Percentiles rank a stretch among this genome's conserved stretches.
Evolutionary conservation across 2,797 vertebrate species (phyloP).

Genomic region (Gambelia wislizenii): DNA sequence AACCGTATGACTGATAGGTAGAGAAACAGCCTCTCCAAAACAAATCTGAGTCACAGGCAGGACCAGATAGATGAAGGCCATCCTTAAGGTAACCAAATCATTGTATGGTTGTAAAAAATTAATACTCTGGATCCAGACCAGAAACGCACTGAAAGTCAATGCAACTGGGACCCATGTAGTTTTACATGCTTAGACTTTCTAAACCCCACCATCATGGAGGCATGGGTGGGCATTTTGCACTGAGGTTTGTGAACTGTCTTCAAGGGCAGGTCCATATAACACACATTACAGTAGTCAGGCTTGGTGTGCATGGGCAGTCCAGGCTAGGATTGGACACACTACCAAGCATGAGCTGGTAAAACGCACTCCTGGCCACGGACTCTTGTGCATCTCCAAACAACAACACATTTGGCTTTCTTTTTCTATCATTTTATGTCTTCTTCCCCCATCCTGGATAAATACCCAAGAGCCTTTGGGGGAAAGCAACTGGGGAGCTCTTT

Average conservation of each 20-base stretch:
- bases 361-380: neutral
- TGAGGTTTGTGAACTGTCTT: neutral
- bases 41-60: neutral
- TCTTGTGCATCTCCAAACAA: neutral
- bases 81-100: neutral
- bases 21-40: neutral
- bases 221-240: neutral
- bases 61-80: neutral
- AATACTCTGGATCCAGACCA: no score
- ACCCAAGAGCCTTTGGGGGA: conserved; percentile 27
- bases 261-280: neutral
- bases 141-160: neutral
- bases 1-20: neutral
- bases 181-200: no score
- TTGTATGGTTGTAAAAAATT: neutral
- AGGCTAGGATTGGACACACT: neutral
- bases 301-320: no score
- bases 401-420: neutral
- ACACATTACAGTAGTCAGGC: neutral
- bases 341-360: neutral
- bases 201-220: neutral
- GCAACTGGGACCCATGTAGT: neutral
- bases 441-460: neutral
- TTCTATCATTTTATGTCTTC: no score
- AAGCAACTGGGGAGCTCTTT: conserved; percentile 50